These are phyloP conservation scores for Neotoxoptera formosana DNA, from an alignment of 1,140 invertebrate species.

Conservation along the genomic window DNA sequence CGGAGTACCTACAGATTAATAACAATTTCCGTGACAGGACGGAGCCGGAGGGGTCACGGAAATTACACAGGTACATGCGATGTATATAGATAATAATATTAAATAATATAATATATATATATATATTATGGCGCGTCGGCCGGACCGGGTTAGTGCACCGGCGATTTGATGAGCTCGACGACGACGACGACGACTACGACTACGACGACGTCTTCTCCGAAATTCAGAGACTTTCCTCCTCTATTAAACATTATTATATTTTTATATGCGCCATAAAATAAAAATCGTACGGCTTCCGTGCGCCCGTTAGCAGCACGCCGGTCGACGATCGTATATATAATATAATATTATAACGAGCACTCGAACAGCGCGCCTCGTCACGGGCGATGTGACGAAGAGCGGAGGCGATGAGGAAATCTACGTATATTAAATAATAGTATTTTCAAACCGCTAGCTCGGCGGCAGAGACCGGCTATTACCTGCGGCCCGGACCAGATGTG, in stretches of 20 bases:
- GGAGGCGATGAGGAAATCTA: not conserved
- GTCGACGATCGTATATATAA: conserved; percentile 2
- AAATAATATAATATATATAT: conserved; percentile 19
- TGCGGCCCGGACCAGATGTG: not conserved
- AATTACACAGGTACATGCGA: conserved; percentile 11
- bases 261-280: not conserved
- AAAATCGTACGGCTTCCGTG: not conserved
- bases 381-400: too few relatives aligned
- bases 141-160: not conserved
- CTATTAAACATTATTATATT: not conserved
- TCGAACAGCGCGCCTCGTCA: not conserved
- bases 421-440: not conserved
- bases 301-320: not conserved
- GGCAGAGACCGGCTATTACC: not conserved
- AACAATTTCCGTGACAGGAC: conserved; percentile 54
- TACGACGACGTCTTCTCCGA: not conserved
- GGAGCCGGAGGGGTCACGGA: conserved; percentile 31
- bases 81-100: not conserved
- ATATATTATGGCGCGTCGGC: not conserved
- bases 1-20: conserved; percentile 31
- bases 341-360: not conserved
- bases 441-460: not conserved
- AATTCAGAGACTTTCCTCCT: not conserved
- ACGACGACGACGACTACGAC: too few relatives aligned
- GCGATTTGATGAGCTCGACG: not conserved